Base-by-base conservation (phyloP, 2,888 invertebrate genomes). In the Diaphora mendica region DNA sequence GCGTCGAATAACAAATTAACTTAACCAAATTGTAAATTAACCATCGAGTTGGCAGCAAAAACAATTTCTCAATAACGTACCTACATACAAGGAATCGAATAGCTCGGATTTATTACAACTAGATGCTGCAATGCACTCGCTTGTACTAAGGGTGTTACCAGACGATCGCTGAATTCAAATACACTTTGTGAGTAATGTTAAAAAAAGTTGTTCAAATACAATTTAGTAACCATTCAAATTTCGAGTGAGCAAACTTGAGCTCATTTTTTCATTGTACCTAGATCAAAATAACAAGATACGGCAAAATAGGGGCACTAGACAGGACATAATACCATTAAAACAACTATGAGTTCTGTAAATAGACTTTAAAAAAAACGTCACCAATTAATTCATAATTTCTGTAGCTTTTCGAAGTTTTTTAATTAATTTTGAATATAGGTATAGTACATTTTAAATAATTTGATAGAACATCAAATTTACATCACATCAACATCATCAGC, bases 21-120 rank as follows among this genome's bases (percentile, higher is more conserved):
- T 77, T 55, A 75, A 77, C 66, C 74, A 82, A n/a, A 79, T 78
- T 77, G 84, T 82, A 83, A 84, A 84, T 78, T 76, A 71, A 77
- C 73, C 62, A 80, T 64, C 17, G 70, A 80, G 42, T 80, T 79
- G 80, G 77, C 83, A 78, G 73, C 82, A 75, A 66, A 72, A 76
- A 74, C 67, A 33, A 70, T 84, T 84, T 77, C 84, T 74, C 74
- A 84, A 81, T 75, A 74, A 73, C 48, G 55, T 68, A 72, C n/a
- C n/a, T n/a, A n/a, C 77, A 13, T 79, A 76, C 68, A 83, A 75
- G 84, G 79, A 70, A 76, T 73, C 55, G 39, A 26, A 20, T 55
- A 68, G 71, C 73, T 62, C 70, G 75, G 64, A 76, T 76, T 75
- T 75, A 73, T 64, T 67, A 44, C 55, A 59, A 67, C 39, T 48